These are phyloP conservation scores for Sisyra nigra DNA, from an alignment of 2,888 invertebrate species.

Conservation along the genomic window DNA sequence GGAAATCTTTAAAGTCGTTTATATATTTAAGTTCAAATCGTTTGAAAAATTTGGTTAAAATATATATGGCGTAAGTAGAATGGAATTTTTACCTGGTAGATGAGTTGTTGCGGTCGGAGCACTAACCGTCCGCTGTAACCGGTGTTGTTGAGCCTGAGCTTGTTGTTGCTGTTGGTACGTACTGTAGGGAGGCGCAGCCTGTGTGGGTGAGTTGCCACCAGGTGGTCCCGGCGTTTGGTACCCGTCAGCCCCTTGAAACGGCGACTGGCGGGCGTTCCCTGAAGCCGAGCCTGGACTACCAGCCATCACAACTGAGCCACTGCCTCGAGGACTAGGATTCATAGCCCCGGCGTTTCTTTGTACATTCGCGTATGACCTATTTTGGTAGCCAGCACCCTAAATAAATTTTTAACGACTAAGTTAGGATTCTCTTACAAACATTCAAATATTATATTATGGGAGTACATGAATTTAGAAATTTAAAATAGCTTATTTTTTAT, in stretches of 20 bases:
- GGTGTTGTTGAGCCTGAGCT: constrained; percentile 26
- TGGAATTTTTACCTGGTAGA: constrained; percentile 33
- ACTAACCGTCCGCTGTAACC: constrained; percentile 41
- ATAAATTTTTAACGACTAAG: neutral
- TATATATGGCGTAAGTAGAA: neutral
- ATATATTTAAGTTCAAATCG: no score
- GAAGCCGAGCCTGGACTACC: constrained; percentile 33
- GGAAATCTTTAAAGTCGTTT: no score
- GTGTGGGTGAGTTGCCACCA: constrained; percentile 26
- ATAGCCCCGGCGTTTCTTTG: constrained; percentile 14
- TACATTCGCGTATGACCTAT: constrained; percentile 9
- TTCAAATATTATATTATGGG: neutral
- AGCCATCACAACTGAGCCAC: constrained; percentile 28
- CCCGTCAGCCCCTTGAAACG: constrained; percentile 24
- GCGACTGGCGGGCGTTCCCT: constrained; percentile 35
- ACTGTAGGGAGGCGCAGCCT: constrained; percentile 34
- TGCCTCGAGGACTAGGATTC: constrained; percentile 16
- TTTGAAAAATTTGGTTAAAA: no score
- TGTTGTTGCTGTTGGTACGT: constrained; percentile 21
- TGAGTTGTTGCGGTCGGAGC: constrained; percentile 38
- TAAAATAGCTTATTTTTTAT: no score
- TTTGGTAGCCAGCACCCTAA: constrained; percentile 6
- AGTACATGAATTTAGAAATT: no score
- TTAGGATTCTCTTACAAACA: neutral
- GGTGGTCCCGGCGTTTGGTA: constrained; percentile 21